Conservation (phyloP, 2,888 invertebrate genomes). For the Sisyra nigra region DNA sequence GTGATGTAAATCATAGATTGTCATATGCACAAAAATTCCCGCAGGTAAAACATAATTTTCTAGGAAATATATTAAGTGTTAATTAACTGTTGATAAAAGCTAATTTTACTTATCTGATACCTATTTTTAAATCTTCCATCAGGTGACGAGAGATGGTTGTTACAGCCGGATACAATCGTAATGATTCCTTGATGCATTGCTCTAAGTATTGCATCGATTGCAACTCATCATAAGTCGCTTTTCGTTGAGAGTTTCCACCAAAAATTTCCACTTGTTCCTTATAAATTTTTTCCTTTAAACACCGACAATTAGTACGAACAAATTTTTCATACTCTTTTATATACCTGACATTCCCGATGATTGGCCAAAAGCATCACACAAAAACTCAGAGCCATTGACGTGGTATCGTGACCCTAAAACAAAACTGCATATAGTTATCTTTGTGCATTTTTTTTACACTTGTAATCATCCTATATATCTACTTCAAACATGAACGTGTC, state of each 20-base stretch:
- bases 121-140: conserved; percentile 31
- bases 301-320: too few species aligned
- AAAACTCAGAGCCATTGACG: conserved; percentile 28
- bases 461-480: too few species aligned
- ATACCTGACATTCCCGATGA: conserved; percentile 14
- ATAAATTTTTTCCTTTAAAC: conserved; percentile 26
- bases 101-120: conserved; percentile 22
- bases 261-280: conserved; percentile 30
- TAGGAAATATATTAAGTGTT: conserved; percentile 15
- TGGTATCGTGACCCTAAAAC: conserved; percentile 44
- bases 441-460: too few species aligned
- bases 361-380: conserved; percentile 34
- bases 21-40: conserved; percentile 33
- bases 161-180: conserved; percentile 48
- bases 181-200: conserved; percentile 44
- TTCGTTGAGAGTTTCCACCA: conserved; percentile 25
- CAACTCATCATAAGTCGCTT: conserved; percentile 36
- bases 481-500: conserved; percentile 48
- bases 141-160: conserved; percentile 40
- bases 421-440: conserved; percentile 13
- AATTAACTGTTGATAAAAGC: not conserved
- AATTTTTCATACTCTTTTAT: not conserved
- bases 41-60: conserved; percentile 34
- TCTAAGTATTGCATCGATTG: conserved; percentile 45
- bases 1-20: conserved; percentile 46